These are phyloP conservation scores for Latheticus oryzae DNA, from an alignment of 2,888 invertebrate genomes.

Conservation along the genomic window DNA sequence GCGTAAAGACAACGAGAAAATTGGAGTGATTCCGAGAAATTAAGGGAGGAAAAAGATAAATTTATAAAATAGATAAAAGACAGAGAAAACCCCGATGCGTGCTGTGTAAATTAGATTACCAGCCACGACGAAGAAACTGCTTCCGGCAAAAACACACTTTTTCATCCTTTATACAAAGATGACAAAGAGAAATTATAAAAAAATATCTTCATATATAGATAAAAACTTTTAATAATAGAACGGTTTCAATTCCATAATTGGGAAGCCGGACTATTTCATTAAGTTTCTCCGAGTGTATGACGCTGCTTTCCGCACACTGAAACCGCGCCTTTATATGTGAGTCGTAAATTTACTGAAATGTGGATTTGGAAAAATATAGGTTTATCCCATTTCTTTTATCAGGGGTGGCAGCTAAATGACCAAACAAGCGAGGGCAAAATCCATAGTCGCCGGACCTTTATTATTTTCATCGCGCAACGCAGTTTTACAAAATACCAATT, in stretches of 20 bases:
- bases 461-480: slow-evolving; percentile 43
- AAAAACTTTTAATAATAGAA: slow-evolving; percentile 25
- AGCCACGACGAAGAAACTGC: slow-evolving; percentile 47
- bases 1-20: slow-evolving; percentile 51
- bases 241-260: slow-evolving; percentile 58
- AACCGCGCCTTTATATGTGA: slow-evolving; percentile 57
- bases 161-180: slow-evolving; percentile 45
- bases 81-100: slow-evolving; percentile 50
- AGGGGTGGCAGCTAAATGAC: slow-evolving; percentile 57
- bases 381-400: slow-evolving; percentile 60
- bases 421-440: slow-evolving; percentile 51
- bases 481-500: slow-evolving; percentile 44
- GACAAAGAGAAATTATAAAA: slow-evolving; percentile 45
- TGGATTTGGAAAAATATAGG: slow-evolving; percentile 61
- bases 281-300: slow-evolving; percentile 56
- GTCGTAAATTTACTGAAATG: slow-evolving; percentile 61
- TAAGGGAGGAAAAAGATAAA: slow-evolving; percentile 51
- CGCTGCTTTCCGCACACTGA: slow-evolving; percentile 50
- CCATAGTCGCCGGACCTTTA: slow-evolving; percentile 48
- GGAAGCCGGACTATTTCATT: slow-evolving; percentile 59
- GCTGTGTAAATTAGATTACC: slow-evolving; percentile 54
- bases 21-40: slow-evolving; percentile 51
- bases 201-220: slow-evolving; percentile 27
- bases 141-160: slow-evolving; percentile 45
- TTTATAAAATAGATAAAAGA: slow-evolving; percentile 53